phyloP scores from a whole-genome alignment of 2,113 vertebrate genomes.

The Aspiorhynchus laticeps region DNA sequence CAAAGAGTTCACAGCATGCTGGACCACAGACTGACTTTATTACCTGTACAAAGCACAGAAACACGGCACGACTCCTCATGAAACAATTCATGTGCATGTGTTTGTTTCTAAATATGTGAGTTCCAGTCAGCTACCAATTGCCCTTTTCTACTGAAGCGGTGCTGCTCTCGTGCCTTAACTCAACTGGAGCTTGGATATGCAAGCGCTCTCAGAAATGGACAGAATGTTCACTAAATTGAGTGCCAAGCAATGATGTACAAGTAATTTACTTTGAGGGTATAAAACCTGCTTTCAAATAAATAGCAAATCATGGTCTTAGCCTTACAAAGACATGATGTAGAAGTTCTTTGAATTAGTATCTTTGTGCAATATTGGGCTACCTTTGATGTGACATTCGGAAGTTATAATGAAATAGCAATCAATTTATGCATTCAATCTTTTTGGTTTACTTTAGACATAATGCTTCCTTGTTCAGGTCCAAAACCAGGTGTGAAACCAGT shows the following conservation, averaged over 20 bases:
- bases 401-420: not conserved
- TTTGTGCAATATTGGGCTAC: not conserved
- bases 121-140: not conserved
- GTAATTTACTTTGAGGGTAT: not conserved
- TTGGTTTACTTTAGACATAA: not conserved
- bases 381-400: not conserved
- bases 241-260: not conserved
- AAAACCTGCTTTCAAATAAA: not conserved
- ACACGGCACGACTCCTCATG: not conserved
- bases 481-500: not conserved
- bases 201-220: not conserved
- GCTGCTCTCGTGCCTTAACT: not conserved
- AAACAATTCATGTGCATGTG: slow-evolving; percentile 8
- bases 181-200: not conserved
- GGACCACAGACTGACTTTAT: slow-evolving; percentile 1
- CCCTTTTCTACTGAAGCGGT: not conserved
- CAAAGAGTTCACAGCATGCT: slow-evolving; percentile 14
- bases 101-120: not conserved
- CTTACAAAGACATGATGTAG: not conserved
- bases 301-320: not conserved
- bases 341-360: not conserved
- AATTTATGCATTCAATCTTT: not conserved
- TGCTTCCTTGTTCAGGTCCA: not conserved
- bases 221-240: not conserved
- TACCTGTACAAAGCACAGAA: slow-evolving; percentile 15